phyloP scores from a whole-genome alignment of 2,113 vertebrate genomes.

The Ceratotherium simum region DNA sequence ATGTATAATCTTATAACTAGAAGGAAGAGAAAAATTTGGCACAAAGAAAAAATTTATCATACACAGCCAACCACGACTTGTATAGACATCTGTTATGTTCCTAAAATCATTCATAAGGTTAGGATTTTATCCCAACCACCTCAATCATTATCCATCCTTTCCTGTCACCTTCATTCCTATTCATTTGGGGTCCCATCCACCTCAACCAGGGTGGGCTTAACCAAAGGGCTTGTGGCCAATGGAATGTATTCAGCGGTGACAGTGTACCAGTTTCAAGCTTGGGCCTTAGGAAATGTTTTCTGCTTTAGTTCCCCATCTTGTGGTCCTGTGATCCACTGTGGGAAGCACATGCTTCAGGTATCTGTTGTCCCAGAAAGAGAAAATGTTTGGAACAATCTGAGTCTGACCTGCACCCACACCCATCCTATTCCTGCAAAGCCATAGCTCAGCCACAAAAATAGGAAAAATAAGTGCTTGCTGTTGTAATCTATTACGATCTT shows the following conservation, averaged over 20 bases:
- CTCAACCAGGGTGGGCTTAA: not conserved
- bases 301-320: not conserved
- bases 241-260: not conserved
- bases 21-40: not conserved
- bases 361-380: not conserved
- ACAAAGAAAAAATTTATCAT: not conserved
- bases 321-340: not conserved
- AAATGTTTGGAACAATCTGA: not conserved
- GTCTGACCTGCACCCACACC: not conserved
- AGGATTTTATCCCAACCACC: not conserved
- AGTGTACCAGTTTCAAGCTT: not conserved
- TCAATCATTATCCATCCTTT: not conserved
- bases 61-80: not conserved
- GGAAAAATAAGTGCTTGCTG: not conserved
- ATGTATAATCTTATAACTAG: not conserved
- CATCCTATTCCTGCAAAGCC: not conserved
- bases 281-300: not conserved
- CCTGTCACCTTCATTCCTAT: not conserved
- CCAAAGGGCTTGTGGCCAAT: rapidly evolving
- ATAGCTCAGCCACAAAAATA: not conserved
- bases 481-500: not conserved
- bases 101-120: not conserved
- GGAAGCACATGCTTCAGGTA: not conserved
- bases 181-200: not conserved
- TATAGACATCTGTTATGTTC: not conserved